phyloP scores from a whole-genome alignment of 2,113 vertebrate genomes.

The Noturus placidus region DNA sequence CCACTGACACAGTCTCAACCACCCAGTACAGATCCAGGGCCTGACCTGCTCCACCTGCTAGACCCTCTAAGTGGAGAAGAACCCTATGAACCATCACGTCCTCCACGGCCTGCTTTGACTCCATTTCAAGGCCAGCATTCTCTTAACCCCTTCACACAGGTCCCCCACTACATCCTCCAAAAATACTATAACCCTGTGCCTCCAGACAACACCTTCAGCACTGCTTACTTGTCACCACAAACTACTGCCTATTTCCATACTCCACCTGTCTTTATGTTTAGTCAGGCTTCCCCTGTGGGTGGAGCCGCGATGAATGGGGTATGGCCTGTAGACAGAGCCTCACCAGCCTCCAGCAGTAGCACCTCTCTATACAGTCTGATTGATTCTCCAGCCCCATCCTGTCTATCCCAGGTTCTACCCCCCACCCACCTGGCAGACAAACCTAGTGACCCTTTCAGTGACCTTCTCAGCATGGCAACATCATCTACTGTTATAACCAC shows the following conservation, averaged over 20 bases:
- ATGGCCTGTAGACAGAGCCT: constrained; percentile 48
- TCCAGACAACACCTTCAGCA: constrained; percentile 77
- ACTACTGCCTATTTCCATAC: constrained; percentile 71
- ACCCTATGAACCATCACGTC: constrained; percentile 65
- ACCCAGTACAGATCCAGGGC: constrained; percentile 62
- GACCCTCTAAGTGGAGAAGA: constrained; percentile 75
- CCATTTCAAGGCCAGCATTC: constrained; percentile 67
- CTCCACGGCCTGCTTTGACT: constrained; percentile 66
- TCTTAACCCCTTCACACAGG: constrained; percentile 83
- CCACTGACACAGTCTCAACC: constrained; percentile 60
- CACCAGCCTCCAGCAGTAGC: constrained; percentile 65
- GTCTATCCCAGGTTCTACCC: constrained; percentile 60
- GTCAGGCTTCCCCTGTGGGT: constrained; percentile 69
- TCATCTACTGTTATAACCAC: constrained; percentile 72
- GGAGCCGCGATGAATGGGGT: constrained; percentile 56
- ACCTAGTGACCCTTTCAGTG: constrained; percentile 87
- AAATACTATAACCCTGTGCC: constrained; percentile 73
- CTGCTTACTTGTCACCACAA: constrained; percentile 66
- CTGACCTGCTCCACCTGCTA: constrained; percentile 83
- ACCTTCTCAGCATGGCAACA: constrained; percentile 83
- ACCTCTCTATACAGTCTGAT: constrained; percentile 65
- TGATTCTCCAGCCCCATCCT: constrained; percentile 59
- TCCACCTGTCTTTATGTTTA: constrained; percentile 72
- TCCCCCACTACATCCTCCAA: constrained; percentile 66
- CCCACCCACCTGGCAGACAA: constrained; percentile 63